Percentiles rank a stretch among this genome's conserved stretches.
Conservation (phyloP, 2,797 vertebrate species). For the Siniperca obscura region DNA sequence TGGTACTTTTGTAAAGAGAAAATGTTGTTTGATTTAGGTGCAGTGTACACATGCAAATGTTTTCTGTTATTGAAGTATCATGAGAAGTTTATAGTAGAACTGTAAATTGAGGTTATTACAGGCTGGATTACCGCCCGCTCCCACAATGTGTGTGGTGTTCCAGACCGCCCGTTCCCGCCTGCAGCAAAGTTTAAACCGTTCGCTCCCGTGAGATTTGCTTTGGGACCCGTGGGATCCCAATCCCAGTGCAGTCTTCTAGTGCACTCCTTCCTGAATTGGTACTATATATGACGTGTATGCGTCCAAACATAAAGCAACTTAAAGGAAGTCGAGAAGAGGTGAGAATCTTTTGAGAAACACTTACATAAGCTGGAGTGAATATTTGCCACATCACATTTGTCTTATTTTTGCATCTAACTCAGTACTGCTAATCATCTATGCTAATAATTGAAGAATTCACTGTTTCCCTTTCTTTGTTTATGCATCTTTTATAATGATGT, state of each 20-base stretch:
- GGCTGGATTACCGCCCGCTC: too few species aligned
- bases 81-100: neutral
- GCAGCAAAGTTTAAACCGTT: too few species aligned
- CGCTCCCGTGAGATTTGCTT: too few species aligned
- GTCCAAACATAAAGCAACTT: neutral
- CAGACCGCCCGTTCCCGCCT: too few species aligned
- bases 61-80: neutral
- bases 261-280: neutral
- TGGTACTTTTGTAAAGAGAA: neutral
- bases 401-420: constrained; percentile 20
- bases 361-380: neutral
- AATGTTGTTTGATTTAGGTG: neutral
- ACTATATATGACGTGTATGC: too few species aligned
- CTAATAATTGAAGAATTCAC: constrained; percentile 12
- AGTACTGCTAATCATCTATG: constrained; percentile 22
- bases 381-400: constrained; percentile 32
- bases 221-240: too few species aligned
- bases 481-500: constrained; percentile 49
- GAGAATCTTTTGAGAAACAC: neutral
- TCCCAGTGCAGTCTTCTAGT: neutral
- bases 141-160: too few species aligned
- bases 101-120: neutral
- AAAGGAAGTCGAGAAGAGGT: neutral
- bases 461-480: constrained; percentile 22
- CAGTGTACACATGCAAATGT: neutral